A percentile compares a stretch with the other conserved stretches of the same genome.
Evolutionary conservation across 53 echinoderm and acorn worm species (phyloP).

Genomic region (Arbacia lixula): DNA sequence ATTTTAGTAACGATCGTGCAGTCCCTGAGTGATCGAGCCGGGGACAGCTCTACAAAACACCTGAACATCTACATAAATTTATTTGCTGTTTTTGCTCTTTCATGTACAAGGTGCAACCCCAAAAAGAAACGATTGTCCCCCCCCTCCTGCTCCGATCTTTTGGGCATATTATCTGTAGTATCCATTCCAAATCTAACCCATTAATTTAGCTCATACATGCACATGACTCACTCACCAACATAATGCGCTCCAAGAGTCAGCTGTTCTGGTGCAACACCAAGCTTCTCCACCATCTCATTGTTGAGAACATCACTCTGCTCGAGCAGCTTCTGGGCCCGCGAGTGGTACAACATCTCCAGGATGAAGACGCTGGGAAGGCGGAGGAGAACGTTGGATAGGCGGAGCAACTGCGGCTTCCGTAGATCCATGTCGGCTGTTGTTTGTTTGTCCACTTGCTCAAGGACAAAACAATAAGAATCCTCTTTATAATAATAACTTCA

Average conservation of each 20-base stretch:
- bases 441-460: background rate
- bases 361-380: conserved; percentile 93
- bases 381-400: conserved; percentile 77
- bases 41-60: no score
- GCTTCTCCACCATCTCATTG: conserved; percentile 62
- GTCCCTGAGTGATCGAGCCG: no score
- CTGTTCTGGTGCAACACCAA: conserved; percentile 80
- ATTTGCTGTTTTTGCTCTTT: no score
- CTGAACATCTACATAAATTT: no score
- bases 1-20: no score
- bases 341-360: conserved; percentile 85
- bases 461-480: background rate
- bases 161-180: no score
- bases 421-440: conserved; percentile 18
- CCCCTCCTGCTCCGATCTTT: no score
- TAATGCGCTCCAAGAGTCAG: conserved; percentile 84
- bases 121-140: no score
- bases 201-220: no score
- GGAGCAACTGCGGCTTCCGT: conserved; percentile 67
- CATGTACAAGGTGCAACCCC: no score
- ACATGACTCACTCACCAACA: conserved; percentile 88
- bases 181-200: no score
- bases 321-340: conserved; percentile 58
- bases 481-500: background rate
- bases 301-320: conserved; percentile 62